Conservation (phyloP, 2,113 vertebrate species). For the Clarias gariepinus region DNA sequence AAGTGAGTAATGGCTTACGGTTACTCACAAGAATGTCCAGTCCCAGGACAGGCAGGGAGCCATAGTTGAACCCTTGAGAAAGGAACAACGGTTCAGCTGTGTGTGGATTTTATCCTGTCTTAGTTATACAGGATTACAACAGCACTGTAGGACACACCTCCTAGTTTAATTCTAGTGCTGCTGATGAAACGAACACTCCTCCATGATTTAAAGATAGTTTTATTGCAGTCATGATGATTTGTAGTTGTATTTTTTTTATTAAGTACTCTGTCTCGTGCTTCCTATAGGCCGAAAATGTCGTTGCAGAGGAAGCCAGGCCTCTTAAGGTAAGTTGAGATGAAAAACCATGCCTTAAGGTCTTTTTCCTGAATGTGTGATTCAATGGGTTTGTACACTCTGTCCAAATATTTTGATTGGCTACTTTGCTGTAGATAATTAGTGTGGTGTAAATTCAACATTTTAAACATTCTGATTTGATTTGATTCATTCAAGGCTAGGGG, state of each 20-base stretch:
- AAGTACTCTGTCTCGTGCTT: not conserved
- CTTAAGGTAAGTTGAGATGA: conserved; percentile 67
- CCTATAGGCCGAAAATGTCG: conserved; percentile 77
- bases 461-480: not conserved
- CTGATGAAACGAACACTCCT: not conserved
- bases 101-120: not conserved
- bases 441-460: not conserved
- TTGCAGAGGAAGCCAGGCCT: conserved; percentile 79
- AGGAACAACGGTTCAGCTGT: not conserved
- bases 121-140: not conserved
- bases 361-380: not conserved
- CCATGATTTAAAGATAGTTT: not conserved
- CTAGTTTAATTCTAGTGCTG: not conserved
- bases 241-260: not conserved
- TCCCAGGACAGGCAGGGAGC: not conserved
- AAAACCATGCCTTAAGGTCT: not conserved
- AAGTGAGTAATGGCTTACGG: not conserved
- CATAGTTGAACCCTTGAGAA: not conserved
- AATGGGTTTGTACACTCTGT: not conserved
- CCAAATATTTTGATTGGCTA: not conserved
- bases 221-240: not conserved
- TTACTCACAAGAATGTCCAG: not conserved
- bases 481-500: conserved; percentile 59
- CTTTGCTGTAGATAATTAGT: not conserved
- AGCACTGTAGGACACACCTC: not conserved